Evolutionary conservation across 2,113 vertebrate genomes (phyloP).

Genomic region (Elephantulus edwardii): DNA sequence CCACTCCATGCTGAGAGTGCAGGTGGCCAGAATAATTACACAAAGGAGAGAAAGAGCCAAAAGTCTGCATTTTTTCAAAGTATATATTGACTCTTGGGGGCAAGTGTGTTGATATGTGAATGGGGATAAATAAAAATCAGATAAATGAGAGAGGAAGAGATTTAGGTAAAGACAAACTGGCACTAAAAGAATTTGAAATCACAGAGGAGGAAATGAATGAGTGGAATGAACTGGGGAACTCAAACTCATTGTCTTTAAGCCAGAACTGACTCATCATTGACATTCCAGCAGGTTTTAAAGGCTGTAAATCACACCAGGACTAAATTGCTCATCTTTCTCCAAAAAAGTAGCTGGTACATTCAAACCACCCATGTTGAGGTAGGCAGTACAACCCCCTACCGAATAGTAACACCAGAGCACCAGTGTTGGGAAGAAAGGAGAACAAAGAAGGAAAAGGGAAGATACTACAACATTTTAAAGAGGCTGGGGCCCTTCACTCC

Average conservation of each 20-base stretch:
- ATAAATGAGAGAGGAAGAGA: not conserved
- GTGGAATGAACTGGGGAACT: not conserved
- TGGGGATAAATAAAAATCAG: not conserved
- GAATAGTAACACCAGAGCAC: too few relatives aligned
- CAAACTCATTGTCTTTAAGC: too few relatives aligned
- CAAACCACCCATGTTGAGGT: too few relatives aligned
- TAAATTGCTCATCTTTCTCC: too few relatives aligned
- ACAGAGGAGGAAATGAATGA: not conserved
- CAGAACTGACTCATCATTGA: too few relatives aligned
- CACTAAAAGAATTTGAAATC: not conserved
- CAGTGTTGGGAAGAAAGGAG: not conserved
- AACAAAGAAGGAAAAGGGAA: too few relatives aligned
- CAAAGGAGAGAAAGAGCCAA: not conserved
- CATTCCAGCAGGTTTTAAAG: too few relatives aligned
- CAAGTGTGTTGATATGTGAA: not conserved
- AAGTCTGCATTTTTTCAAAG: not conserved
- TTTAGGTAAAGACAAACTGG: not conserved
- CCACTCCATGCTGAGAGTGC: not conserved
- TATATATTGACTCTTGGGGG: not conserved
- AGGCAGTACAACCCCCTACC: too few relatives aligned
- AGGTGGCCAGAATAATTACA: not conserved
- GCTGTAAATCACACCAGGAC: too few relatives aligned
- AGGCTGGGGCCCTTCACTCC: not conserved
- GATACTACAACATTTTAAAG: not conserved
- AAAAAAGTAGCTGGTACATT: too few relatives aligned